These are phyloP conservation scores for Meleagris gallopavo DNA, from an alignment of 2,113 vertebrate species.

Conservation along the genomic window DNA sequence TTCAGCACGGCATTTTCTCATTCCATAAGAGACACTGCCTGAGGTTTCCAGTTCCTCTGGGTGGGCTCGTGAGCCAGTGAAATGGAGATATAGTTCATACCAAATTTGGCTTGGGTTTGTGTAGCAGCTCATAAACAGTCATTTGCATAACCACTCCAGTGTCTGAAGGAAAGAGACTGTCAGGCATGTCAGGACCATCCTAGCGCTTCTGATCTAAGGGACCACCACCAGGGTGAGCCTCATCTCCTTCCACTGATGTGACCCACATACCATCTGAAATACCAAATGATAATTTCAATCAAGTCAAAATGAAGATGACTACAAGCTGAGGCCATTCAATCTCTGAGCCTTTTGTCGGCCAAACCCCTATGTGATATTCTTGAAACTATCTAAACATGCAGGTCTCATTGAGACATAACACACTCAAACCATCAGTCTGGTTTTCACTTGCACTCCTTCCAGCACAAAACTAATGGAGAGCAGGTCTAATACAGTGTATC, in stretches of 20 bases:
- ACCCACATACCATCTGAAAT: not conserved
- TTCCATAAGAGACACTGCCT: slow-evolving; percentile 5
- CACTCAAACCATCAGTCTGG: slow-evolving; percentile 1
- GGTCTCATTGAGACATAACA: slow-evolving; percentile 11
- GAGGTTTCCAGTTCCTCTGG: slow-evolving; percentile 40
- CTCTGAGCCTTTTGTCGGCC: not conserved
- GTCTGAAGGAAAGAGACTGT: not conserved
- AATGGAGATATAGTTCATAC: slow-evolving; percentile 2
- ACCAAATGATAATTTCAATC: not conserved
- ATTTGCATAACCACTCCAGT: slow-evolving; percentile 46
- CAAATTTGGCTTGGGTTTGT: slow-evolving; percentile 2
- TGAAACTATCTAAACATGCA: slow-evolving; percentile 15
- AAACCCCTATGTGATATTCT: not conserved
- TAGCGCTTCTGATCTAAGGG: slow-evolving; percentile 9
- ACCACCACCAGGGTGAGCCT: not conserved
- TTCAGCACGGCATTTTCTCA: not conserved
- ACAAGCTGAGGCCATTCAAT: not conserved
- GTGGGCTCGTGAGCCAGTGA: slow-evolving; percentile 6
- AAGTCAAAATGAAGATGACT: not conserved
- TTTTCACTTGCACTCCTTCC: slow-evolving; percentile 34
- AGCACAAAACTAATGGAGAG: not conserved
- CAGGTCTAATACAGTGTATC: not conserved
- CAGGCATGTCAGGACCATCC: slow-evolving; percentile 21
- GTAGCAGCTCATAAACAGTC: slow-evolving; percentile 44
- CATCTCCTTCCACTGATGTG: not conserved